Percentiles rank a stretch among this genome's conserved stretches.
phyloP scores from a whole-genome alignment of 92 coral and sea anemone genomes.

The Palythoa grandis region DNA sequence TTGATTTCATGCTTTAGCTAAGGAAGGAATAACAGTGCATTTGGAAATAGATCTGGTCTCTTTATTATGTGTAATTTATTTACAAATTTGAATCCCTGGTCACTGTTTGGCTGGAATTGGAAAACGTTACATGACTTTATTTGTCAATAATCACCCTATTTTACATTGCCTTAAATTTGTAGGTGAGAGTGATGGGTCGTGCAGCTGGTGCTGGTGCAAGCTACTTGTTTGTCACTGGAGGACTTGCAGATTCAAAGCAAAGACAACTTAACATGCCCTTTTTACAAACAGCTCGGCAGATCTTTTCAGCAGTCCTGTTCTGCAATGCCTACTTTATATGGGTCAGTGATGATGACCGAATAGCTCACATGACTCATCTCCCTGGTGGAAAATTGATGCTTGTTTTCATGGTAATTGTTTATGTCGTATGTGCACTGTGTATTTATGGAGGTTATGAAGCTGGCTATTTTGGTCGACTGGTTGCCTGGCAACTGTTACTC shows the following conservation, averaged over 20 bases:
- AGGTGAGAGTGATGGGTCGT: slow-evolving; percentile 85
- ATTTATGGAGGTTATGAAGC: slow-evolving; percentile 94
- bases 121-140: too few relatives aligned
- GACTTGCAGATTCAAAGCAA: slow-evolving; percentile 72
- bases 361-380: slow-evolving; percentile 74
- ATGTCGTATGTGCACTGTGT: slow-evolving; percentile 78
- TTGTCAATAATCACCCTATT: background rate
- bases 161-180: background rate
- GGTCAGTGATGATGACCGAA: slow-evolving; percentile 84
- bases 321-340: slow-evolving; percentile 89
- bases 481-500: slow-evolving; percentile 80
- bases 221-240: slow-evolving; percentile 91
- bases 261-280: slow-evolving; percentile 25
- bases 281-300: slow-evolving; percentile 67
- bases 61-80: too few relatives aligned
- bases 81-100: too few relatives aligned
- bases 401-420: slow-evolving; percentile 61
- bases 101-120: too few relatives aligned
- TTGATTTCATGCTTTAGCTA: too few relatives aligned
- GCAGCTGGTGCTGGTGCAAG: slow-evolving; percentile 86
- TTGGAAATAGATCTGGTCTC: too few relatives aligned
- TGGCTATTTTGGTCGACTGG: slow-evolving; percentile 88
- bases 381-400: slow-evolving; percentile 86
- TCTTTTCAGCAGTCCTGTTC: slow-evolving; percentile 80
- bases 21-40: too few relatives aligned